Evolutionary conservation across 2,113 vertebrate genomes (phyloP), one percentile per base, ranked within the genome.

Genomic region (Neomonachus schauinslandi): DNA sequence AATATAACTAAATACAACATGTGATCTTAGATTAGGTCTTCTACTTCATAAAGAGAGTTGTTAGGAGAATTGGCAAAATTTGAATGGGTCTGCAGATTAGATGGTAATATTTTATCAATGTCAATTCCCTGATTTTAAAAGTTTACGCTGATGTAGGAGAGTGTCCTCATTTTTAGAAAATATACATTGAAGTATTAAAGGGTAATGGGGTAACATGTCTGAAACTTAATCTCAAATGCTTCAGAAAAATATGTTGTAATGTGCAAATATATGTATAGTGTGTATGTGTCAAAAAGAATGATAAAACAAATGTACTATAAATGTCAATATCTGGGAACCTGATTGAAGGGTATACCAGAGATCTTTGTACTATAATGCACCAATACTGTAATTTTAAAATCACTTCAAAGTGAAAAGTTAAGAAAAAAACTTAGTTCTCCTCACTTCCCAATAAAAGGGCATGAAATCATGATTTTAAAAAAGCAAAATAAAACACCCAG

Each of bases 371-470:
- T 71, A 7, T 63, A 89, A 46, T 80, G 1, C 2, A 74, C 5
- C 0, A 53, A 88, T 90, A 84, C 14, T 81, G 31, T 65, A 89
- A 92, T 53, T 92, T 81, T 77, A 84, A 97, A 88, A 72, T 89
- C 1, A 96, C 83, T 76, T 81, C 19, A 85, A 86, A 90, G 87
- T 59, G 21, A 92, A 71, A 92, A 85, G 21, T 72, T 74, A 91
- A 96, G 18, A 6, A 14, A 88, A 94, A 88, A 61, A 24, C 14
- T 93, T 77, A 39, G 13, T 81, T 96, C 33, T 42, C 1, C 11
- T 11, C 21, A 63, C 10, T 8, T 7, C 7, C 94, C 42, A 87
- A 69, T 86, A 92, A 94, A 96, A 90, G 15, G 28, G 3, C 42
- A 31, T 53, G 51, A 92, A 84, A 89, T 26, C 21, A 28, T 33